Percentiles rank a stretch among this genome's conserved stretches.
These are phyloP conservation scores for Cataglyphis livida DNA, from an alignment of 2,888 invertebrate genomes.

Conservation along the genomic window DNA sequence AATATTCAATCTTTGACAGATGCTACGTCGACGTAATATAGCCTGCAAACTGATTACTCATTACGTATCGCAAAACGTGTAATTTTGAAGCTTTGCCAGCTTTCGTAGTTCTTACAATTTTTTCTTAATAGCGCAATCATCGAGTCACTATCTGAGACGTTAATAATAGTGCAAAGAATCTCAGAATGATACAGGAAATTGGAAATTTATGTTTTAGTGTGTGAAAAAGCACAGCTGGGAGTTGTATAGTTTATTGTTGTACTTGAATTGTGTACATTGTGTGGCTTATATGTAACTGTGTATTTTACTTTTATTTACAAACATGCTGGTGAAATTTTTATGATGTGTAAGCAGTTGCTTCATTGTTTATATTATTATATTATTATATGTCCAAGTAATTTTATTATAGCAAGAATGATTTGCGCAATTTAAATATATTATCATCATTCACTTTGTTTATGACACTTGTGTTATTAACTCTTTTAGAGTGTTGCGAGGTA, in stretches of 20 bases:
- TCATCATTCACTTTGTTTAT: neutral
- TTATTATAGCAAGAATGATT: neutral
- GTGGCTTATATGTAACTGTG: neutral
- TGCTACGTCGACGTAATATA: neutral
- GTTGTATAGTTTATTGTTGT: neutral
- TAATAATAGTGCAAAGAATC: neutral
- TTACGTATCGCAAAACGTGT: neutral
- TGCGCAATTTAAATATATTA: neutral
- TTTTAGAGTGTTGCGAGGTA: neutral
- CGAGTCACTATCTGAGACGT: neutral
- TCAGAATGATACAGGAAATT: neutral
- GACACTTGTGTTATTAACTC: neutral
- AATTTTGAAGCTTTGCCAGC: conserved; percentile 8
- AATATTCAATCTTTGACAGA: conserved; percentile 2
- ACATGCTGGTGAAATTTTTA: neutral
- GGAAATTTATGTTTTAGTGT: neutral
- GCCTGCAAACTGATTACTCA: neutral
- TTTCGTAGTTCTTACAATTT: conserved; percentile 19
- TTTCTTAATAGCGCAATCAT: neutral
- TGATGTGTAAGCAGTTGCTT: neutral
- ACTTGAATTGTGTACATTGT: neutral
- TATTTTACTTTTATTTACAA: neutral
- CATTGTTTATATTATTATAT: neutral
- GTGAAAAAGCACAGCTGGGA: neutral
- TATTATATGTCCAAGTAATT: neutral